Conservation (phyloP, 2,888 invertebrate genomes). For the Ethmia dodecea region DNA sequence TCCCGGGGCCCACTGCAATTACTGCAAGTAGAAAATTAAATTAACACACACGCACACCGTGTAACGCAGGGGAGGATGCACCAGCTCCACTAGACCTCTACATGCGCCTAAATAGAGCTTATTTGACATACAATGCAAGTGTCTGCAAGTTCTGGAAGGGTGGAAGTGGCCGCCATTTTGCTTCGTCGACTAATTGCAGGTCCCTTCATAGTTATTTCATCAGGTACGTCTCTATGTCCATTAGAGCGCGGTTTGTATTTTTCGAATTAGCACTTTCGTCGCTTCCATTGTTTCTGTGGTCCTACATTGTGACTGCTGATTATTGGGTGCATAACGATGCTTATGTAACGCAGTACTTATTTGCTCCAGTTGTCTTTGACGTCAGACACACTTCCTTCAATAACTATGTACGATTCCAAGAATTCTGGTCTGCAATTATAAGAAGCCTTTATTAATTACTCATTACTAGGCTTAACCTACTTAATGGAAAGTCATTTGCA, state of each 20-base stretch:
- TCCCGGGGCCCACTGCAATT: conserved; percentile 55
- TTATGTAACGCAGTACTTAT: too few relatives aligned
- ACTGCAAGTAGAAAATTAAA: conserved; percentile 73
- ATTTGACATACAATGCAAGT: background rate
- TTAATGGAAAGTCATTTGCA: too few relatives aligned
- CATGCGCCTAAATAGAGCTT: background rate
- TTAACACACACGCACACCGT: conserved; percentile 70
- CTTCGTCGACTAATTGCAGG: conserved; percentile 65
- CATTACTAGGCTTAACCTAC: too few relatives aligned
- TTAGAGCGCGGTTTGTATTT: conserved; percentile 69
- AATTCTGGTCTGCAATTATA: too few relatives aligned
- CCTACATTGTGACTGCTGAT: conserved; percentile 59
- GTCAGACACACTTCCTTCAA: too few relatives aligned
- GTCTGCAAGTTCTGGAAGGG: conserved; percentile 17
- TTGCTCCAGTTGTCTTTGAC: too few relatives aligned
- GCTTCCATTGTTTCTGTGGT: conserved; percentile 54
- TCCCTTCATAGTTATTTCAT: conserved; percentile 61
- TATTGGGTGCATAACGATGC: conserved; percentile 37
- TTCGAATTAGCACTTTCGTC: conserved; percentile 73
- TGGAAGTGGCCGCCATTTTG: conserved; percentile 67
- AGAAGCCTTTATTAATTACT: too few relatives aligned
- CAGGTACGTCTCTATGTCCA: conserved; percentile 60
- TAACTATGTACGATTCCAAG: too few relatives aligned
- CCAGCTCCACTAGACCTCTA: conserved; percentile 30
- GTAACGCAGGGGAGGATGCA: conserved; percentile 49